These are phyloP conservation scores for Rhea pennata DNA, from an alignment of 2,113 vertebrate genomes.

Conservation along the genomic window DNA sequence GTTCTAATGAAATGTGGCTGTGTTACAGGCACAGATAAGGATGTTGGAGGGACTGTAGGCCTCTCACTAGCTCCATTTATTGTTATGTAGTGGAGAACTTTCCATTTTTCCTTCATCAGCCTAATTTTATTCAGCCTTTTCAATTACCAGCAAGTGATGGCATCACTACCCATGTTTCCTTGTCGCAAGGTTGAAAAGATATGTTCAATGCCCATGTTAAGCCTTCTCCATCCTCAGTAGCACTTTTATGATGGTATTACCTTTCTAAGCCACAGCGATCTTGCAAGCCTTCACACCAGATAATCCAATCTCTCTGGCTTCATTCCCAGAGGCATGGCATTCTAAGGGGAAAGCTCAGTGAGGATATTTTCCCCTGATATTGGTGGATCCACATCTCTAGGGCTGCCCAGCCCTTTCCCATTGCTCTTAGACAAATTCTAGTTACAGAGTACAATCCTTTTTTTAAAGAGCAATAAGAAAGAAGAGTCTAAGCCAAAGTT, in stretches of 20 bases:
- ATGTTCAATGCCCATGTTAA: neutral
- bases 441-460: neutral
- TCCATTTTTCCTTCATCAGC: neutral
- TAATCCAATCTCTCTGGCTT: neutral
- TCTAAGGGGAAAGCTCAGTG: neutral
- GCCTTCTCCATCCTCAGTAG: neutral
- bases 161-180: neutral
- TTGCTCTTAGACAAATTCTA: neutral
- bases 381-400: neutral
- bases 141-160: neutral
- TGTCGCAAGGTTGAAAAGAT: neutral
- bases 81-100: neutral
- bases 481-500: neutral
- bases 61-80: neutral
- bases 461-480: neutral
- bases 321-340: neutral
- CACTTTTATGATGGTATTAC: neutral
- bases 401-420: neutral
- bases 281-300: neutral
- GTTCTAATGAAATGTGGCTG: neutral
- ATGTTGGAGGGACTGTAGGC: neutral
- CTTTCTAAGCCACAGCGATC: conserved; percentile 21
- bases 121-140: neutral
- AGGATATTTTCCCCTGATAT: neutral
- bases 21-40: neutral